Base-by-base conservation (phyloP, 2,797 vertebrate genomes). In the Paramormyrops hopkinsi region DNA sequence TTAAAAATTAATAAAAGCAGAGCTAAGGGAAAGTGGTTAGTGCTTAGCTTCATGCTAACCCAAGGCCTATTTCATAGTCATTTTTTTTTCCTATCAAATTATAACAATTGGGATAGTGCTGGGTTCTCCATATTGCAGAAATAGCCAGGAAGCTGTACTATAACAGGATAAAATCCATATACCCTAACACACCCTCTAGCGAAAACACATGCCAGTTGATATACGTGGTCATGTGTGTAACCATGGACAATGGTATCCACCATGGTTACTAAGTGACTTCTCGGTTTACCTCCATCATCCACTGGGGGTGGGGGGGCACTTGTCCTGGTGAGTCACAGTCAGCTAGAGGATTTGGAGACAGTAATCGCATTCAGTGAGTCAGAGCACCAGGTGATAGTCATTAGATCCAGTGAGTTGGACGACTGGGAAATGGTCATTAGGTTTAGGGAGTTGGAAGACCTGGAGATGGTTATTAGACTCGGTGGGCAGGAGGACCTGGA, bases 1-100 rank as follows among this genome's bases (percentile, higher is more conserved):
- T 76, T 76, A 88, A 62, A 59, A 84, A 62, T 59, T 41, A 62
- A 46, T 88, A 59, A 62, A 84, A 46, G 54, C 37, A n/a, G n/a
- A 59, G 41, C 37, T 62, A 62, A 65, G 33, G 86, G 37, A 22
- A 59, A 59, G 56, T 65, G 54, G 69, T 41, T 88, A 37, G 37
- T 12, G 54, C 54, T 44, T 84, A 84, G 82, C 82, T n/a, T 50
- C 44, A 84, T 51, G 46, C 44, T 48, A 84, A 84, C 41, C 82
- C 22, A 29, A 25, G 82, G 44, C 48, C 51, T 84, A 50, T 50
- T 48, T 50, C 46, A 48, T 84, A 84, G 12, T 50, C 1, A 48
- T 48, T 29, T 12, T 84, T 84, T 48, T 51, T 4, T 2, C 62
- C 25, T 65, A 25, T 65, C 69, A 41, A 76, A 76, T 37, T 76